phyloP scores from a whole-genome alignment of 92 coral and sea anemone species.

The Bergia sp. region DNA sequence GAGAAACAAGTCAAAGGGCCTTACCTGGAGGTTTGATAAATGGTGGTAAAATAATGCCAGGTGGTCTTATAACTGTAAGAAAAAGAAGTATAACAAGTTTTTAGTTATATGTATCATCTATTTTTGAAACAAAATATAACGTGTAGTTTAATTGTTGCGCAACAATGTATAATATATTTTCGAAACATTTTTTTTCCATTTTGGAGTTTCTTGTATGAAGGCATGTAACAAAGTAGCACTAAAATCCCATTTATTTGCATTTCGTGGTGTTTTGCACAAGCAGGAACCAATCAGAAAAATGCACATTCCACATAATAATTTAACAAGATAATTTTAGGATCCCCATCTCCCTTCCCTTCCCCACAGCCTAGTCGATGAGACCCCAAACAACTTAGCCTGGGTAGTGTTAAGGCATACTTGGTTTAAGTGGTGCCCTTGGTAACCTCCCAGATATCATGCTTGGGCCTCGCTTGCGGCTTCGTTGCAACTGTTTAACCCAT shows the following conservation, averaged over 20 bases:
- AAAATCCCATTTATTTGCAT: too few species aligned
- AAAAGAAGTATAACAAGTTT: not conserved
- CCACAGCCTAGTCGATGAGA: not conserved
- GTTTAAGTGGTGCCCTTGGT: conserved; percentile 28
- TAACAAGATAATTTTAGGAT: too few species aligned
- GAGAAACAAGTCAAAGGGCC: not conserved
- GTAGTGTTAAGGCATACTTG: conserved; percentile 9
- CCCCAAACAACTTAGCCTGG: not conserved
- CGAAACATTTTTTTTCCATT: too few species aligned
- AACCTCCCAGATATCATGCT: conserved; percentile 39
- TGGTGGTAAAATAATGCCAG: conserved; percentile 30
- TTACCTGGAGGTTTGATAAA: conserved; percentile 37
- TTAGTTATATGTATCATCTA: not conserved
- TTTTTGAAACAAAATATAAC: not conserved
- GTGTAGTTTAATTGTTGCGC: too few species aligned
- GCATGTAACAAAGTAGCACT: too few species aligned
- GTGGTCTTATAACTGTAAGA: conserved; percentile 26
- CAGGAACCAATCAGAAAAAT: too few species aligned
- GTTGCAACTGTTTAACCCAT: conserved; percentile 44
- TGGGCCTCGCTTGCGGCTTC: conserved; percentile 15
- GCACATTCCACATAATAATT: too few species aligned
- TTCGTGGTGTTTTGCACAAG: too few species aligned
- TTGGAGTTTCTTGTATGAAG: too few species aligned
- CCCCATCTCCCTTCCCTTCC: too few species aligned
- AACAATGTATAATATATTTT: too few species aligned